These are phyloP conservation scores for Rhabdomys pumilio DNA, from an alignment of 2,797 vertebrate species.

Conservation along the genomic window DNA sequence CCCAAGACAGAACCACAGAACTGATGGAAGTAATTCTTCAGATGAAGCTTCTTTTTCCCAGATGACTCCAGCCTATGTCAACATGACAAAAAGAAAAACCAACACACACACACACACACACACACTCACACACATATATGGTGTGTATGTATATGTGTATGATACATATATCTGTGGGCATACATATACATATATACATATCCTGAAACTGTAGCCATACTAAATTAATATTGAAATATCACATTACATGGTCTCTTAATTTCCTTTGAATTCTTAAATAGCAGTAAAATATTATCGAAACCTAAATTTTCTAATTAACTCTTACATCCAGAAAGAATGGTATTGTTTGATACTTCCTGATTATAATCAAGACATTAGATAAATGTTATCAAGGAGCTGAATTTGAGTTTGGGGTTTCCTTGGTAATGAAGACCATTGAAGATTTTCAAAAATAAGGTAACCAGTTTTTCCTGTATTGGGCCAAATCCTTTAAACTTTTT, in stretches of 20 bases:
- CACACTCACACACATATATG: no score
- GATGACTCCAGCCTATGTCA: background rate
- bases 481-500: slow-evolving; percentile 24
- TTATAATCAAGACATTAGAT: background rate
- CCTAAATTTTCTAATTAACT: slow-evolving; percentile 1
- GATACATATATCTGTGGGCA: background rate
- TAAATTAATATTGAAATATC: slow-evolving; percentile 33
- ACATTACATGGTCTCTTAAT: background rate
- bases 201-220: background rate
- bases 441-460: slow-evolving; percentile 23
- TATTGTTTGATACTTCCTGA: slow-evolving; percentile 8
- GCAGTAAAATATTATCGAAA: slow-evolving; percentile 17
- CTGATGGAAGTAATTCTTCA: background rate
- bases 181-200: background rate
- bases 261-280: slow-evolving; percentile 1
- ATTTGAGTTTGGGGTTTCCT: slow-evolving; percentile 48
- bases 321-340: background rate
- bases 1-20: background rate
- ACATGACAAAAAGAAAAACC: background rate
- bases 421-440: slow-evolving; percentile 8
- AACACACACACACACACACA: no score
- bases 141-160: no score
- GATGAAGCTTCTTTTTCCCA: background rate
- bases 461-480: background rate
- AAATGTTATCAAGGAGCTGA: background rate